Conservation (phyloP, 2,113 vertebrate species). For the Gila orcuttii region DNA sequence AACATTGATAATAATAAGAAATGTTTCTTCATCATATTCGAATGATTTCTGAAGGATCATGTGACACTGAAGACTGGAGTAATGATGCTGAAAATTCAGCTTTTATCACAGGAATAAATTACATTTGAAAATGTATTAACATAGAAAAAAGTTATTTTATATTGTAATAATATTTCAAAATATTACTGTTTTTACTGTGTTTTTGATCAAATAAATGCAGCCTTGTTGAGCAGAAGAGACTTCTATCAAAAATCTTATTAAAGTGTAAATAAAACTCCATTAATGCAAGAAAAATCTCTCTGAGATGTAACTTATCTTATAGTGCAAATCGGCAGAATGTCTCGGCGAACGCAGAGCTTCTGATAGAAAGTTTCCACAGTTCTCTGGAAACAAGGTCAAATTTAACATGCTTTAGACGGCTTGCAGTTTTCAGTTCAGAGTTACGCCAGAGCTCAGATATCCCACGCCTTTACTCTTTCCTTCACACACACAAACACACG, state of each 20-base stretch:
- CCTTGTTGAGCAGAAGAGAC: not conserved
- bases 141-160: not conserved
- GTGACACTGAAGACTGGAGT: not conserved
- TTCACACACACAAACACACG: not conserved
- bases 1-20: no score
- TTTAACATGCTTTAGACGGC: conserved; percentile 14
- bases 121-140: not conserved
- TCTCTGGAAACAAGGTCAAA: conserved; percentile 37
- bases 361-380: conserved; percentile 25
- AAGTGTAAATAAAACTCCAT: not conserved
- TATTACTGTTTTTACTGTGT: not conserved
- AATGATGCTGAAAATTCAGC: not conserved
- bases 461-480: conserved; percentile 3
- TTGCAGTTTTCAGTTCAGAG: conserved; percentile 30
- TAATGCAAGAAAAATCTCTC: not conserved
- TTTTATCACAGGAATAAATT: not conserved
- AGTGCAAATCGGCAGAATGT: conserved; percentile 6
- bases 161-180: not conserved
- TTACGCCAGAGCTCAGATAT: conserved; percentile 18
- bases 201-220: not conserved
- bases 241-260: not conserved
- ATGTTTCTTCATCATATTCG: not conserved
- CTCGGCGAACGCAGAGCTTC: conserved; percentile 12
- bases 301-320: not conserved
- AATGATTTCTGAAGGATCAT: not conserved